phyloP scores from a whole-genome alignment of 2,797 vertebrate genomes.

The Platyrinchus mystaceus region DNA sequence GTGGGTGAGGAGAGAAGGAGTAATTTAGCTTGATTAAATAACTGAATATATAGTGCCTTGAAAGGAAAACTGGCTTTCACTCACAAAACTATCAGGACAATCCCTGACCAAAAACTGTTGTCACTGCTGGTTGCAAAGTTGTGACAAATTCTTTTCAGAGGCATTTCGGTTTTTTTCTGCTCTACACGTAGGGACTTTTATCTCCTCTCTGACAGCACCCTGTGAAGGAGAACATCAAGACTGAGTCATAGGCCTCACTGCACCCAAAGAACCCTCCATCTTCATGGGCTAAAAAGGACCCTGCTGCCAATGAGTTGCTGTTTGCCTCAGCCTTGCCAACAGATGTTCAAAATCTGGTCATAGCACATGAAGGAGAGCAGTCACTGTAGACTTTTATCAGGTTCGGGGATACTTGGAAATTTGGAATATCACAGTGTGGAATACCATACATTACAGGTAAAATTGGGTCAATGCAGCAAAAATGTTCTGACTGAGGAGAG shows the following conservation, averaged over 20 bases:
- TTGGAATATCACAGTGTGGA: background rate
- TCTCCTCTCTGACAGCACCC: background rate
- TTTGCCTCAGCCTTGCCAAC: background rate
- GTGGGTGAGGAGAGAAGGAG: slow-evolving; percentile 30
- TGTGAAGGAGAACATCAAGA: background rate
- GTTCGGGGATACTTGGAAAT: background rate
- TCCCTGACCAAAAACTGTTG: slow-evolving; percentile 20
- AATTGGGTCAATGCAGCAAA: background rate
- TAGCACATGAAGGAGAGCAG: background rate
- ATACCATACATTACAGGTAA: background rate
- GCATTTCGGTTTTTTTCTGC: background rate
- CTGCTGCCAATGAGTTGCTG: background rate
- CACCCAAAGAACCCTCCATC: background rate
- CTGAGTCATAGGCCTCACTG: background rate
- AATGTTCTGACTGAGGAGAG: background rate
- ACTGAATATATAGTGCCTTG: slow-evolving; percentile 14
- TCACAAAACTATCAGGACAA: slow-evolving; percentile 16
- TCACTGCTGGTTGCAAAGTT: background rate
- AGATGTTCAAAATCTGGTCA: background rate
- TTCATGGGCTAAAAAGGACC: background rate
- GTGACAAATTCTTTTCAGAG: background rate
- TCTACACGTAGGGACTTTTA: background rate
- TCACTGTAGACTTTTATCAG: background rate
- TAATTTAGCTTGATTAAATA: slow-evolving; percentile 55
- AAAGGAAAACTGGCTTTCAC: slow-evolving; percentile 40